phyloP scores from a whole-genome alignment of 2,888 invertebrate genomes.

The Trachelus tabidus region DNA sequence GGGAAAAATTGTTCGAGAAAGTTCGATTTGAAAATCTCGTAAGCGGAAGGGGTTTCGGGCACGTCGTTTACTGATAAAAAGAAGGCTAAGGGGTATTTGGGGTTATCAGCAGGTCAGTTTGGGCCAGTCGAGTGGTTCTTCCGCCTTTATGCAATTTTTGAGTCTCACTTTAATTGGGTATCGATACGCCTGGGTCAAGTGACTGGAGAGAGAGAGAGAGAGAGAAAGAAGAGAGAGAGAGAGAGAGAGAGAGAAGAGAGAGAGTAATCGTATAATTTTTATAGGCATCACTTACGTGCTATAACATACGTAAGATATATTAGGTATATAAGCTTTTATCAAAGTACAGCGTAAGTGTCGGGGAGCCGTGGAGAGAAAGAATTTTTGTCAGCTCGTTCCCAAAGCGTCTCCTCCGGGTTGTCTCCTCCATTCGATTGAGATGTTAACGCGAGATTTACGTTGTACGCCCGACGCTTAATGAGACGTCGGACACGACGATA shows the following conservation, averaged over 20 bases:
- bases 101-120: no score
- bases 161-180: no score
- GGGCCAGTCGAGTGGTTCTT: no score
- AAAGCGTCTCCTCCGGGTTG: neutral
- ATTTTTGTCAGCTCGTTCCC: neutral
- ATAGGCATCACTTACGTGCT: conserved; percentile 28
- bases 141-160: no score
- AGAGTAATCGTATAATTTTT: conserved; percentile 33
- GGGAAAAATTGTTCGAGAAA: no score
- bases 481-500: conserved; percentile 31
- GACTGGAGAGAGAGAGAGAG: neutral
- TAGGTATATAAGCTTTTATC: no score
- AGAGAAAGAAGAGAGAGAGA: neutral
- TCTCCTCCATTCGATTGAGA: conserved; percentile 3
- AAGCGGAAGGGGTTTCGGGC: no score
- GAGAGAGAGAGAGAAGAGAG: conserved; percentile 24
- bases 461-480: conserved; percentile 37
- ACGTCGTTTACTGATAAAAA: no score
- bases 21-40: no score
- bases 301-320: no score
- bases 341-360: no score
- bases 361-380: neutral
- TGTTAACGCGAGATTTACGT: conserved; percentile 39
- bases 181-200: neutral
- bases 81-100: no score